Evolutionary conservation across 2,797 vertebrate species (phyloP).

Genomic region (Hoplostethus mediterraneus): DNA sequence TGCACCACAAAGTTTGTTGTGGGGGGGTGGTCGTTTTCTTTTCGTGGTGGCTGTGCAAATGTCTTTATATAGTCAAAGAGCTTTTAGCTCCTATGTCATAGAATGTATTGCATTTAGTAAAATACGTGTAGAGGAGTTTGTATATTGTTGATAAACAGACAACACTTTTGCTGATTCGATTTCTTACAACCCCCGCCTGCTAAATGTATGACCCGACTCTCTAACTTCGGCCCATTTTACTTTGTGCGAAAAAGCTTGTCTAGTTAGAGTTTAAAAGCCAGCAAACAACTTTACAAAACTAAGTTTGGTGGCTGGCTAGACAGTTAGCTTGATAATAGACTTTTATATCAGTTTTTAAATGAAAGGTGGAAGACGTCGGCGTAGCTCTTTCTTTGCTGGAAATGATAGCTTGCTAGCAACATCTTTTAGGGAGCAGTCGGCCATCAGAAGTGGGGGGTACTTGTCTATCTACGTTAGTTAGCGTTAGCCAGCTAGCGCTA

Average conservation of each 20-base stretch:
- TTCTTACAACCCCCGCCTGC: accelerated
- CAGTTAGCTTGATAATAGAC: neutral
- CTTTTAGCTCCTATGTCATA: neutral
- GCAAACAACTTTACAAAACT: neutral
- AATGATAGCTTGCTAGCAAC: conserved; percentile 37
- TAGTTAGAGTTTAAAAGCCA: conserved; percentile 42
- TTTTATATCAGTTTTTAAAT: conserved; percentile 39
- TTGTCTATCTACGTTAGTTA: conserved; percentile 15
- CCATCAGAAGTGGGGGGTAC: conserved; percentile 32
- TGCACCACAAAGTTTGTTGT: conserved; percentile 73
- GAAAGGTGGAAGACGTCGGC: conserved; percentile 41
- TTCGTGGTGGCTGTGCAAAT: neutral
- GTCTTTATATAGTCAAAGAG: neutral
- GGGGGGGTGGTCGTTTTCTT: conserved; percentile 20
- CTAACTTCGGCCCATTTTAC: conserved; percentile 53
- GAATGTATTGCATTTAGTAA: accelerated
- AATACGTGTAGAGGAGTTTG: accelerated
- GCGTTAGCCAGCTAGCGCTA: conserved; percentile 55
- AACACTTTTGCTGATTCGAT: accelerated
- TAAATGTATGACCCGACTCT: neutral
- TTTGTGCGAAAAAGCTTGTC: conserved; percentile 58
- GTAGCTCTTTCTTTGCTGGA: conserved; percentile 6
- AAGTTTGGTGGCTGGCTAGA: neutral
- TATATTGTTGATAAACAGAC: accelerated
- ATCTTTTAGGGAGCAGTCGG: conserved; percentile 45